Evolutionary conservation across 23 tunicate species (phyloP).

Genomic region (Corella eumyota): DNA sequence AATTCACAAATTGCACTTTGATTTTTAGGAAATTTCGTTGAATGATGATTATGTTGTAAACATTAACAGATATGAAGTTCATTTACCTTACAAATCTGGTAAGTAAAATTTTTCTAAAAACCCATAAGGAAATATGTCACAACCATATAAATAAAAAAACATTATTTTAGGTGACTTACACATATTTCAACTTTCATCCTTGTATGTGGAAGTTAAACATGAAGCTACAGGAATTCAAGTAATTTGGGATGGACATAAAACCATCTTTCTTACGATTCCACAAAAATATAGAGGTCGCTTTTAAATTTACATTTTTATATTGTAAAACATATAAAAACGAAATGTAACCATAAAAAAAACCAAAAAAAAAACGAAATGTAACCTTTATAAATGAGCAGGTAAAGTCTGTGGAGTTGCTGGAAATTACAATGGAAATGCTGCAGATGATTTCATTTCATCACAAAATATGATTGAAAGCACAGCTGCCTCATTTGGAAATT

Average conservation of each 20-base stretch:
- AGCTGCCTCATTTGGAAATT: conserved; percentile 33
- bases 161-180: not conserved
- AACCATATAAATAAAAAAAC: not conserved
- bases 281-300: not conserved
- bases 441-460: conserved; percentile 36
- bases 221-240: conserved; percentile 12
- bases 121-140: too few relatives aligned
- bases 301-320: too few relatives aligned
- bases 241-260: conserved; percentile 21
- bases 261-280: conserved; percentile 13
- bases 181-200: conserved; percentile 6
- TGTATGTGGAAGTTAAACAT: conserved; percentile 1
- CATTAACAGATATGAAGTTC: conserved; percentile 44
- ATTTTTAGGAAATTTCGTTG: conserved; percentile 24
- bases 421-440: conserved; percentile 43
- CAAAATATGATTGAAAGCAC: conserved; percentile 26
- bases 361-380: too few relatives aligned
- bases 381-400: too few relatives aligned
- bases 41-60: conserved; percentile 15
- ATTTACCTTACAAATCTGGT: conserved; percentile 44
- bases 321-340: too few relatives aligned
- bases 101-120: too few relatives aligned
- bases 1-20: not conserved
- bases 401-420: conserved; percentile 45
- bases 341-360: too few relatives aligned